Conservation (phyloP, 2,888 invertebrate species). For the Latrodectus hesperus region DNA sequence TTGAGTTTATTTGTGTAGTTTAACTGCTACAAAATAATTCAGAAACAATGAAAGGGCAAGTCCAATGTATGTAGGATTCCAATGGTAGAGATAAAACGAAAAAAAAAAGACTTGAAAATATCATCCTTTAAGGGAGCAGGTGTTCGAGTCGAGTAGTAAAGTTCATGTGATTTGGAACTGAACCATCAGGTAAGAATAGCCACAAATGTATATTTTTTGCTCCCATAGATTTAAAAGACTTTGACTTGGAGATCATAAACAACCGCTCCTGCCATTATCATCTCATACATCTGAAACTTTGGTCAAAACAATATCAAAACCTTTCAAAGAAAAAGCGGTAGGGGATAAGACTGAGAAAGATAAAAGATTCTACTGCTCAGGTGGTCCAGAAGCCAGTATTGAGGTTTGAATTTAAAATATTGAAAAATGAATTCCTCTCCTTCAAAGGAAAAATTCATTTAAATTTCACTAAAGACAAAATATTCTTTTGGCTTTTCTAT, state of each 20-base stretch:
- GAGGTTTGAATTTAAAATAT: not conserved
- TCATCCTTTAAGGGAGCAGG: constrained; percentile 45
- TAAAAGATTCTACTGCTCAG: constrained; percentile 38
- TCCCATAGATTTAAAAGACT: not conserved
- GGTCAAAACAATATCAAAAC: constrained; percentile 48
- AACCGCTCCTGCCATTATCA: constrained; percentile 54
- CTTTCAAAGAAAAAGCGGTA: constrained; percentile 18
- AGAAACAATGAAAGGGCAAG: too few species aligned
- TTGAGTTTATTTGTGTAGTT: not conserved
- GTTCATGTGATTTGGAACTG: constrained; percentile 16
- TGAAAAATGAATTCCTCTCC: not conserved
- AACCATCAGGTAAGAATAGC: constrained; percentile 3
- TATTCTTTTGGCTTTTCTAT: too few species aligned
- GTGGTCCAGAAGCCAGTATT: constrained; percentile 3
- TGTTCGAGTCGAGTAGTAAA: constrained; percentile 12
- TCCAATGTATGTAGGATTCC: too few species aligned
- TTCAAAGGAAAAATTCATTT: not conserved
- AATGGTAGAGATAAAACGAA: too few species aligned
- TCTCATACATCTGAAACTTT: constrained; percentile 61
- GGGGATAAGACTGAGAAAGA: constrained; percentile 14
- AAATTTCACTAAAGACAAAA: not conserved
- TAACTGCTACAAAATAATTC: not conserved
- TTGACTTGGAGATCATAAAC: constrained; percentile 55
- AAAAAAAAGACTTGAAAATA: constrained; percentile 5
- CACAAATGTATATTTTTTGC: constrained; percentile 1